Evolutionary conservation across 2,888 invertebrate genomes (phyloP), one percentile per base, ranked within the genome.

Genomic region (Tholera decimalis): DNA sequence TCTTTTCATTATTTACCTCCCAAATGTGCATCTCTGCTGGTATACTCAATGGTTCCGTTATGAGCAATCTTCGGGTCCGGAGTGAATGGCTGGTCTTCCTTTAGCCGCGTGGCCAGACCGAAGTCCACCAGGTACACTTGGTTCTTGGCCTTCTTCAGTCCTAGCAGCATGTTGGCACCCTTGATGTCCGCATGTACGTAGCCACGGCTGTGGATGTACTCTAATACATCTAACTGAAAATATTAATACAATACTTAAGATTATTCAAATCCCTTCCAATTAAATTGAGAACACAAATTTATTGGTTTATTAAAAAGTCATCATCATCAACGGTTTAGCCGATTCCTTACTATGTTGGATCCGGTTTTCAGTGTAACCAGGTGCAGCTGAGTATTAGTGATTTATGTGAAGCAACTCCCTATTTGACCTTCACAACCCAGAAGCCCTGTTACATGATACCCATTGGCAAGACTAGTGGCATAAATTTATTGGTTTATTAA

Each of bases 141-240:
- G 78, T 97, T 96, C 77, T 96, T 96, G 0, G 96, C 96, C 73
- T 96, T 96, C 63, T 96, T 96, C 41, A 96, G 89, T 0, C 98
- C 98, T 47, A 98, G 89, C 24, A 99, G 94, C 72, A 99, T 97
- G 92, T 99, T 99, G 11, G 98, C 98, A 1, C 98, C 99, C 92
- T 99, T 99, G 7, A 99, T 96, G 89, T 99, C 99, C 0, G 98
- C 99, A 91, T 99, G 99, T 0, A 98, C 97, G 88, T 99, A 99
- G 3, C 98, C 98, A 78, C 97, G 96, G 57, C 96, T 96, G 90
- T 99, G 99, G 79, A 99, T 98, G 89, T 98, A 99, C 89, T 99
- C 98, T 74, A 99, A 92, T 2, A 98, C 97, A 91, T 99, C 98
- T 77, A 99, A 87, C 98, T 98, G 92, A 65, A 96, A 96, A 39